Base-by-base conservation (phyloP, 2,113 vertebrate genomes). In the Coptodon rendalli region DNA sequence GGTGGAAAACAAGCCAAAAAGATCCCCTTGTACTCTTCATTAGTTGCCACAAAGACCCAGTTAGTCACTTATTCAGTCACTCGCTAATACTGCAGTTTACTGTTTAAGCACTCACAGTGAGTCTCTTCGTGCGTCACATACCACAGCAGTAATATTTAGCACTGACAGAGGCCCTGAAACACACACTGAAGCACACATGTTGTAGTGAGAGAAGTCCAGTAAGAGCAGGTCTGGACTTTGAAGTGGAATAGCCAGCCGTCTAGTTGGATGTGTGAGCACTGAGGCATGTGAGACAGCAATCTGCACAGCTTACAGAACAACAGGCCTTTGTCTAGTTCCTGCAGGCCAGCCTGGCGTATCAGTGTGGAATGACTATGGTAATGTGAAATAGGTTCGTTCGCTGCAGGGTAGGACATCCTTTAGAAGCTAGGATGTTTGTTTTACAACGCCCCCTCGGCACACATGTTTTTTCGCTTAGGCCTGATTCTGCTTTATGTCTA, bases 271-370 rank as follows among this genome's bases (percentile, higher is more conserved):
- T 88, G 89, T 82, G 54, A 80, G 86, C 59, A 29, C 85, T 57
- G 83, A 89, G 82, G 86, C 86, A 87, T 89, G 90, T 80, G 92
- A 94, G 89, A 85, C 68, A 89, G 68, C 61, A 73, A 90, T 76
- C 87, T 82, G 86, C 63, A 71, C 79, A 36, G 85, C 31, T 16
- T 17, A 24, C 88, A 88, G 85, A 94, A 96, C 95, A 96, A 95
- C 94, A 90, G 92, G 80, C 89, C 92, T 95, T 95, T 96, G 95
- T 96, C 87, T 91, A 89, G 79, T 57, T 71, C 85, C 90, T 90
- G 86, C 82, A 85, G 86, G 50, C 89, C 79, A 22, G 89, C 85
- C 89, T 90, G 88, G 88, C 95, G 87, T 93, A 91, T 93, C 91
- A 83, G 93, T 93, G 92, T 90, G 91, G 93, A 94, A 93, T 95